Percentiles rank a stretch among this genome's conserved stretches.
Evolutionary conservation across 2,797 vertebrate genomes (phyloP).

Genomic region (Odontamblyopus lacepedii): DNA sequence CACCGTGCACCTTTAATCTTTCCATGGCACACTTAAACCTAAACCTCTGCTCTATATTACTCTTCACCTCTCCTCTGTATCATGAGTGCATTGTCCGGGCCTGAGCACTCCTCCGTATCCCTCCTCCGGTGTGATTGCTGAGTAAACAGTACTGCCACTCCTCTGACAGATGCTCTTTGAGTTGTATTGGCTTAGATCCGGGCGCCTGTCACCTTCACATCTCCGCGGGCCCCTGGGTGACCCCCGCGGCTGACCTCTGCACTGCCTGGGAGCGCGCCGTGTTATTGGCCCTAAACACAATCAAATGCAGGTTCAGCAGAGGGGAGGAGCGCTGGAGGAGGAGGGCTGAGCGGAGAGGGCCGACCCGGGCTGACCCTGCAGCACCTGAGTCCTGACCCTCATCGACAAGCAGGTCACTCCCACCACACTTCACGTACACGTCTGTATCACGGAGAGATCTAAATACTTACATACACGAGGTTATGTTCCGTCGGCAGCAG

Average conservation of each 20-base stretch:
- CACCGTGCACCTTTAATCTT: no score
- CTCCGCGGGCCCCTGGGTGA: slow-evolving; percentile 77
- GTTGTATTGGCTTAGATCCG: slow-evolving; percentile 79
- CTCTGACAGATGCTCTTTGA: slow-evolving; percentile 79
- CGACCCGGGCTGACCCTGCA: slow-evolving; percentile 72
- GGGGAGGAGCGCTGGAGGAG: slow-evolving; percentile 61
- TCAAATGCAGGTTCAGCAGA: slow-evolving; percentile 84
- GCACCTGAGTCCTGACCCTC: slow-evolving; percentile 80
- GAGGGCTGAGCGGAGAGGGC: slow-evolving; percentile 50
- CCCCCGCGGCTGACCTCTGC: slow-evolving; percentile 76
- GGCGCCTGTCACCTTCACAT: slow-evolving; percentile 83
- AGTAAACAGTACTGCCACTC: slow-evolving; percentile 79
- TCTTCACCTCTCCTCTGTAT: no score
- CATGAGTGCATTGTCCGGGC: no score
- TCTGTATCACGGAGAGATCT: background rate
- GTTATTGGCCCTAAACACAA: slow-evolving; percentile 83
- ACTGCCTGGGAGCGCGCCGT: slow-evolving; percentile 67
- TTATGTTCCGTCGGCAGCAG: no score
- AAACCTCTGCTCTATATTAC: no score
- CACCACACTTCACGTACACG: slow-evolving; percentile 53
- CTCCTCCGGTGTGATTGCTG: slow-evolving; percentile 70
- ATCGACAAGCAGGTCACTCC: slow-evolving; percentile 82
- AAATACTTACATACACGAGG: background rate
- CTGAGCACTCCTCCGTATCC: slow-evolving; percentile 36
- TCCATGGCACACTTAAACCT: no score